A percentile compares a stretch with the other conserved stretches of the same genome.
Evolutionary conservation across 2,888 invertebrate species (phyloP).

Genomic region (Poecilobothrus nobilitatus): DNA sequence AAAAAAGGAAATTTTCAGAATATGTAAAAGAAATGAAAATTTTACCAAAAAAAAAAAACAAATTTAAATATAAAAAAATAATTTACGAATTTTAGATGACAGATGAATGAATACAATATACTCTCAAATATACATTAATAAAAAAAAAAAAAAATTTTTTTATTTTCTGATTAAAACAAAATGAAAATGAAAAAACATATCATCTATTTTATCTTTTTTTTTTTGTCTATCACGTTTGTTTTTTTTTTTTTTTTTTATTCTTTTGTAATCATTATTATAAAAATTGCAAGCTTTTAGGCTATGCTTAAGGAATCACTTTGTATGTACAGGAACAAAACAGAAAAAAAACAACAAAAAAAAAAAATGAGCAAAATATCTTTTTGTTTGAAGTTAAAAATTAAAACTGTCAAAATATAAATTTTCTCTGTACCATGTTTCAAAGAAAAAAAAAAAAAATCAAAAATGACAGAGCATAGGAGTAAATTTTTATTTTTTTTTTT

Average conservation of each 20-base stretch:
- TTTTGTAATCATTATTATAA: background rate
- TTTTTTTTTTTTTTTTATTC: background rate
- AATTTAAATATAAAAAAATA: no score
- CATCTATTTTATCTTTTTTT: background rate
- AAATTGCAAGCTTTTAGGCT: background rate
- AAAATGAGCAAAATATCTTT: background rate
- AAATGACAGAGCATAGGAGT: no score
- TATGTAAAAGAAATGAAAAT: no score
- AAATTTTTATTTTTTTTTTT: no score
- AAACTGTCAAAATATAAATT: background rate
- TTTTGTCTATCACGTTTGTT: background rate
- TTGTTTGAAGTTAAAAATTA: background rate
- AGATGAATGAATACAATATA: no score
- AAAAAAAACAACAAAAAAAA: background rate
- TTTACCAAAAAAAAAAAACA: no score
- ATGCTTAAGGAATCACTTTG: background rate
- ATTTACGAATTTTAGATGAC: no score
- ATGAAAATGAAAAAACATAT: background rate
- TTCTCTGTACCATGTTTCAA: no score
- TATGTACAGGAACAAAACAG: background rate
- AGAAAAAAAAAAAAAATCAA: no score
- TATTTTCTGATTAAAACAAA: background rate
- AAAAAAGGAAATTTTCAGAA: background rate
- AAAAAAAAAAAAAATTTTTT: background rate
- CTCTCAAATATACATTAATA: no score